Percentiles rank a stretch among this genome's conserved stretches.
These are phyloP conservation scores for Lathronympha strigana DNA, from an alignment of 2,888 invertebrate genomes.

Conservation along the genomic window DNA sequence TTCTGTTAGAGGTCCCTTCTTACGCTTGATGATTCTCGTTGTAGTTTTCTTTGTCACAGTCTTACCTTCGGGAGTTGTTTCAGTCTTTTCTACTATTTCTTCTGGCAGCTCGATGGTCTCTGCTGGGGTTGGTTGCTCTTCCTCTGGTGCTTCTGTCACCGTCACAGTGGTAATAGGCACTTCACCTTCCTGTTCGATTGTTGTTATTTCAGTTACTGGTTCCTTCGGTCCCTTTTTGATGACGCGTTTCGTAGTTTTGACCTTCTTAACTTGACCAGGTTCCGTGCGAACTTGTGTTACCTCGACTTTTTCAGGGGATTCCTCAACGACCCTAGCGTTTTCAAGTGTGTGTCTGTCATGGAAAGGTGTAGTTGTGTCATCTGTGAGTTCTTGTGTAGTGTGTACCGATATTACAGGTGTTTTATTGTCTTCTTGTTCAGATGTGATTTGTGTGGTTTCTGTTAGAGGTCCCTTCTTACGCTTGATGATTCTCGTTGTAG, in stretches of 20 bases:
- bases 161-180: not conserved
- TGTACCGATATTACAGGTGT: conserved; percentile 50
- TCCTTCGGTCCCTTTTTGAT: conserved; percentile 5
- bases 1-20: not conserved
- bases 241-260: not conserved
- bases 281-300: conserved; percentile 16
- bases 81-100: conserved; percentile 16
- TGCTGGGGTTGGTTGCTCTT: not conserved
- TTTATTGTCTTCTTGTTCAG: conserved; percentile 43
- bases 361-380: conserved; percentile 50
- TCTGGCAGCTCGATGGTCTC: conserved; percentile 46
- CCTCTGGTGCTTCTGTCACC: not conserved
- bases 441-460: conserved; percentile 11
- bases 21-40: not conserved
- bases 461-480: not conserved
- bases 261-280: conserved; percentile 13
- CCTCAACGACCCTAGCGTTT: conserved; percentile 49
- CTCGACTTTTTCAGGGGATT: conserved; percentile 42
- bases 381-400: conserved; percentile 47
- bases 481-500: conserved; percentile 53
- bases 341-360: conserved; percentile 48
- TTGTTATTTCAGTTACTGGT: not conserved
- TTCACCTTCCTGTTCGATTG: conserved; percentile 1
- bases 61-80: not conserved
- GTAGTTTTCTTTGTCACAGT: not conserved